Percentiles rank a stretch among this genome's conserved stretches.
Conservation (phyloP, 2,888 invertebrate genomes). For the Drosophila peninsularis region DNA sequence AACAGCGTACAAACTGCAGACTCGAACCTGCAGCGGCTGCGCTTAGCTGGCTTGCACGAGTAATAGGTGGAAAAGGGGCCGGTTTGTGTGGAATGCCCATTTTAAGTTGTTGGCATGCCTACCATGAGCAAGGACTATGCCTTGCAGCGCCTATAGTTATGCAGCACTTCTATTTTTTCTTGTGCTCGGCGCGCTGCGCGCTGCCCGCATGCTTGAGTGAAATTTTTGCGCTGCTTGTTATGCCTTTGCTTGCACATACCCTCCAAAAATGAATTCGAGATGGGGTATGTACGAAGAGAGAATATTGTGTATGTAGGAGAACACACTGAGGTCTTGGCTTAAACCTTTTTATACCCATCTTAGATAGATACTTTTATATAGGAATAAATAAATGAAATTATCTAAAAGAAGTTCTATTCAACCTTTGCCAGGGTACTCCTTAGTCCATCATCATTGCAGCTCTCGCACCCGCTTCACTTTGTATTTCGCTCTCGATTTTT, state of each 20-base stretch:
- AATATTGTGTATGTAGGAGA: not conserved
- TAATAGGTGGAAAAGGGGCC: not conserved
- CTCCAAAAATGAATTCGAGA: not conserved
- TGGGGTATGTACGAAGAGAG: too few species aligned
- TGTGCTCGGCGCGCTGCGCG: not conserved
- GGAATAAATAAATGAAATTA: not conserved
- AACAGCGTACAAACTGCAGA: slow-evolving; percentile 53
- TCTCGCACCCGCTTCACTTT: slow-evolving; percentile 9
- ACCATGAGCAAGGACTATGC: slow-evolving; percentile 52
- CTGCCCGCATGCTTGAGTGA: slow-evolving; percentile 52
- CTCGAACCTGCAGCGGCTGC: slow-evolving; percentile 6
- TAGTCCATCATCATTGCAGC: not conserved
- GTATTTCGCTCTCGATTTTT: slow-evolving; percentile 15
- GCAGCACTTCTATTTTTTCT: slow-evolving; percentile 33
- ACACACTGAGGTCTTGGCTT: not conserved
- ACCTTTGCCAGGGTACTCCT: not conserved
- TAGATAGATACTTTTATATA: not conserved
- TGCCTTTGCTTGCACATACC: slow-evolving; percentile 27
- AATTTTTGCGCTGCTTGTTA: slow-evolving; percentile 46
- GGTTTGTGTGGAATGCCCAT: slow-evolving; percentile 11
- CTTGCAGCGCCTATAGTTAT: slow-evolving; percentile 68
- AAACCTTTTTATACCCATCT: too few species aligned
- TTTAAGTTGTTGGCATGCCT: slow-evolving; percentile 64
- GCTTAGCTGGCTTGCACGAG: not conserved
- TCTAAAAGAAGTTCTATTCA: not conserved